Conservation (phyloP, 2,888 invertebrate genomes). For the Parelbella ahira region DNA sequence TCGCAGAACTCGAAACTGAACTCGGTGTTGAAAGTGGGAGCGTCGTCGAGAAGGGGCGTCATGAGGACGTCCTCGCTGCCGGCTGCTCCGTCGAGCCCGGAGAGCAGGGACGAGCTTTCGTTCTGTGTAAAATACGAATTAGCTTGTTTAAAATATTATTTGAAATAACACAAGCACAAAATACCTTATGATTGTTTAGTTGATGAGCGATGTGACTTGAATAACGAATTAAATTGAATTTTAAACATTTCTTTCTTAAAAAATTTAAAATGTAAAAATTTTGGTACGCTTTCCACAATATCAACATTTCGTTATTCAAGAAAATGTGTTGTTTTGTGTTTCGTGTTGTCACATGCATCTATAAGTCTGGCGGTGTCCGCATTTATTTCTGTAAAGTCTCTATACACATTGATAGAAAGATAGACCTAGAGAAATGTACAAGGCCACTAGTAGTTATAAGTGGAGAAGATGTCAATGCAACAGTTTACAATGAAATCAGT, state of each 20-base stretch:
- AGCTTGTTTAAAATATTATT: no score
- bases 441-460: neutral
- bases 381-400: neutral
- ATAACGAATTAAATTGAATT: no score
- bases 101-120: constrained; percentile 85
- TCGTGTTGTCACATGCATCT: constrained; percentile 8
- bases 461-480: constrained; percentile 5
- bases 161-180: no score
- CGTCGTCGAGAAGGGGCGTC: constrained; percentile 85
- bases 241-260: no score
- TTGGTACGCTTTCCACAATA: no score
- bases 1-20: constrained; percentile 92
- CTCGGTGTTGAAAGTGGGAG: constrained; percentile 82
- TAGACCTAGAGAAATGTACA: constrained; percentile 5
- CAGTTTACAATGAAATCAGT: neutral
- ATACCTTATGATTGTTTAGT: no score
- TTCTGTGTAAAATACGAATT: constrained; percentile 82
- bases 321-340: neutral
- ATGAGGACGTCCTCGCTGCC: constrained; percentile 85
- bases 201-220: neutral
- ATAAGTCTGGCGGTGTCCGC: neutral
- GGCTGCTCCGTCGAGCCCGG: constrained; percentile 70
- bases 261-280: no score
- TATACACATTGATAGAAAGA: neutral
- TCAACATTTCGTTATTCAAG: neutral